Conservation (phyloP, 2,113 vertebrate species). For the Lepisosteus oculatus region DNA sequence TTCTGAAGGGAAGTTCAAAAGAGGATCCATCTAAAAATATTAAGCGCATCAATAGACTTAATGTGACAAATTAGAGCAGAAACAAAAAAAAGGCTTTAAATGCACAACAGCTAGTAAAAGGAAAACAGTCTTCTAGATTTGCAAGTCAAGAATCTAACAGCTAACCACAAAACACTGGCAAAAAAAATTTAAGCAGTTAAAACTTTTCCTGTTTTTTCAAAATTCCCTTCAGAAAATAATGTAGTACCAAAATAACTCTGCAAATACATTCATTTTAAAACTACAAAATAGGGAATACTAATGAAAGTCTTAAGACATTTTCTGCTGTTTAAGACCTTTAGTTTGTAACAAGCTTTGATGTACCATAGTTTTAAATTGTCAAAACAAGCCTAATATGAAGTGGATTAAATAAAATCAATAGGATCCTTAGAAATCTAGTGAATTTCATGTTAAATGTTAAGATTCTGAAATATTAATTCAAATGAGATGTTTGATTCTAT, state of each 20-base stretch:
- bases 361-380: background rate
- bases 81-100: background rate
- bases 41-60: no score
- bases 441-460: background rate
- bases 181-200: constrained; percentile 10
- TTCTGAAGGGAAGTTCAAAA: no score
- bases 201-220: background rate
- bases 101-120: background rate
- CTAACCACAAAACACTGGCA: background rate
- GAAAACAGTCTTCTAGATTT: background rate
- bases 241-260: background rate
- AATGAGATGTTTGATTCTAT: no score
- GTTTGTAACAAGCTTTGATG: constrained; percentile 13
- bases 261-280: constrained; percentile 20
- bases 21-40: no score
- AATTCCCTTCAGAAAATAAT: constrained; percentile 5
- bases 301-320: background rate
- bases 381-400: background rate
- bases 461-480: no score
- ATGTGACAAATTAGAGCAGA: no score
- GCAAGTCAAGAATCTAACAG: no score
- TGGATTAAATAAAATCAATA: background rate
- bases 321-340: background rate
- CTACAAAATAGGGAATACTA: background rate
- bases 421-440: background rate